A percentile compares a stretch with the other conserved stretches of the same genome.
Evolutionary conservation across 2,113 vertebrate genomes (phyloP).

Genomic region (Ictalurus punctatus): DNA sequence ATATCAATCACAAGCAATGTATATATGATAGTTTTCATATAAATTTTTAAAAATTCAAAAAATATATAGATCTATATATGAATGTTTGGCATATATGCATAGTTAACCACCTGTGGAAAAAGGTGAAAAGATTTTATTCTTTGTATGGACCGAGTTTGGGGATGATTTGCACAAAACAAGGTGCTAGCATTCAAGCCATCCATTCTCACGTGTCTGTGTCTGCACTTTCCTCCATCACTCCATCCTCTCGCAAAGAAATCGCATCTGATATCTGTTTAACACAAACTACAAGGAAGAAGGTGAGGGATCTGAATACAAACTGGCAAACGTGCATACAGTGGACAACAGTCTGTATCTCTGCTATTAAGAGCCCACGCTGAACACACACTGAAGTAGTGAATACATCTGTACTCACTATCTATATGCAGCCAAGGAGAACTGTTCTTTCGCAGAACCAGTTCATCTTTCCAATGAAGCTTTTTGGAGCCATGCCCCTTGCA

Average conservation of each 20-base stretch:
- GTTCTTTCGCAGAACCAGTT: neutral
- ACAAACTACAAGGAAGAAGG: neutral
- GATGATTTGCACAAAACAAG: slow-evolving; percentile 83
- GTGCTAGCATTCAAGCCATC: slow-evolving; percentile 81
- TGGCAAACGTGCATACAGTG: neutral
- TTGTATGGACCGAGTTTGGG: slow-evolving; percentile 78
- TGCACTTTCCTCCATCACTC: slow-evolving; percentile 13
- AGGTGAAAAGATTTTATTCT: slow-evolving; percentile 81
- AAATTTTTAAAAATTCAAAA: slow-evolving; percentile 76
- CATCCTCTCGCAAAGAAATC: slow-evolving; percentile 22
- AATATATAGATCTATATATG: slow-evolving; percentile 81
- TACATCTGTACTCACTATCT: neutral
- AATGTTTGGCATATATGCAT: slow-evolving; percentile 86
- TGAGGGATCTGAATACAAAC: neutral
- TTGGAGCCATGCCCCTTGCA: neutral
- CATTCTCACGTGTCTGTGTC: slow-evolving; percentile 60
- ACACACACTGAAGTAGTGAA: slow-evolving; percentile 4
- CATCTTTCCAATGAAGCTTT: slow-evolving; percentile 5
- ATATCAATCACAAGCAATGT: slow-evolving; percentile 77
- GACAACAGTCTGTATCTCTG: slow-evolving; percentile 8
- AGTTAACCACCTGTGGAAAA: slow-evolving; percentile 78
- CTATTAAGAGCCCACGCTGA: neutral
- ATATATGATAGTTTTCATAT: slow-evolving; percentile 83
- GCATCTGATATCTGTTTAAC: neutral
- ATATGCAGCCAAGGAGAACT: slow-evolving; percentile 26